phyloP scores from a whole-genome alignment of 2,888 invertebrate species.

The Lithosia quadra region DNA sequence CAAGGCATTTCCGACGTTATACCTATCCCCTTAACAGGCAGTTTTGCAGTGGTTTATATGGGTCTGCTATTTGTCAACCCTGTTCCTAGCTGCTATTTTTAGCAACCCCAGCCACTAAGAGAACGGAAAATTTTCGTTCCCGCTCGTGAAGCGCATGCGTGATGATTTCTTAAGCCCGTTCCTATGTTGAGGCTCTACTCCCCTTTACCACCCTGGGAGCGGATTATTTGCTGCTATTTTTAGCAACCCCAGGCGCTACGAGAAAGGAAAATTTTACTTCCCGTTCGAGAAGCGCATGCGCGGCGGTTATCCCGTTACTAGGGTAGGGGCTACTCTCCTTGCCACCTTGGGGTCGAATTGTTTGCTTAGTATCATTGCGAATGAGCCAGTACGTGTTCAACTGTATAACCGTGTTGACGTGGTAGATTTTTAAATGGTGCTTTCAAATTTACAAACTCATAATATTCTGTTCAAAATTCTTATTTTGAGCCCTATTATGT shows the following conservation, averaged over 20 bases:
- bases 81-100: background rate
- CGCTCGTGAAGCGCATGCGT: background rate
- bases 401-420: background rate
- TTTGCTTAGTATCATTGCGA: background rate
- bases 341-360: background rate
- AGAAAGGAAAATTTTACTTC: no score
- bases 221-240: no score
- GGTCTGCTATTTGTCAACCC: background rate
- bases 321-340: background rate
- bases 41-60: no score
- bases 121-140: background rate
- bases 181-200: no score
- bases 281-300: no score
- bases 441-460: background rate
- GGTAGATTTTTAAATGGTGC: background rate
- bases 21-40: no score
- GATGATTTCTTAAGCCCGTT: background rate
- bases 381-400: background rate
- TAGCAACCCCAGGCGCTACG: no score
- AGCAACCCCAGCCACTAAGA: background rate
- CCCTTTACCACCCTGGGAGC: no score
- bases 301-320: background rate
- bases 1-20: background rate
- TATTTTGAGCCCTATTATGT: background rate
- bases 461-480: background rate